These are phyloP conservation scores for Orbicella faveolata DNA, from an alignment of 64 coral and sea anemone species.

Conservation along the genomic window DNA sequence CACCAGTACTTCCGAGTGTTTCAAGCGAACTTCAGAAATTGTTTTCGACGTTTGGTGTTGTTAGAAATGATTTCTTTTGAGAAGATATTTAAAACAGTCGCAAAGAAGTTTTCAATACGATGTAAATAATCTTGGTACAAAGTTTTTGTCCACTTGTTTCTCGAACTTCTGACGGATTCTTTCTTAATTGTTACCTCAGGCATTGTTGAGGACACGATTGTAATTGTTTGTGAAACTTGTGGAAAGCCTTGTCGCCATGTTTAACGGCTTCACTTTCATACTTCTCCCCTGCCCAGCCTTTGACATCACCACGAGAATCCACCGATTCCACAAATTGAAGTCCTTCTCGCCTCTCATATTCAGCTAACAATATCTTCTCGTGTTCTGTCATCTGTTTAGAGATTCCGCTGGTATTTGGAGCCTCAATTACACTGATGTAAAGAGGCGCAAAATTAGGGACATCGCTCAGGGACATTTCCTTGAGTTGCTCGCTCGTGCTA, in stretches of 20 bases:
- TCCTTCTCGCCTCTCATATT: slow-evolving; percentile 70
- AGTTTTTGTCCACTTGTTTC: too few relatives aligned
- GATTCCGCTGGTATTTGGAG: neutral
- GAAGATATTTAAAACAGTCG: too few relatives aligned
- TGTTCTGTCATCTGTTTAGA: slow-evolving; percentile 45
- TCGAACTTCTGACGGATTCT: too few relatives aligned
- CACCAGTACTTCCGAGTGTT: too few relatives aligned
- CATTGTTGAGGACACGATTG: slow-evolving; percentile 73
- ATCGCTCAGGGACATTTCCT: neutral
- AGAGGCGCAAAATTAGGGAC: slow-evolving; percentile 34
- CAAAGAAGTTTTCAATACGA: too few relatives aligned
- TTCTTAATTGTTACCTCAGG: slow-evolving; percentile 53
- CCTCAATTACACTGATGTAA: slow-evolving; percentile 80
- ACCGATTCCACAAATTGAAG: slow-evolving; percentile 21
- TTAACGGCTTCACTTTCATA: slow-evolving; percentile 68
- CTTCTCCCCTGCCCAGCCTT: slow-evolving; percentile 2
- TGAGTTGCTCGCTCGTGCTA: neutral
- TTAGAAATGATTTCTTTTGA: too few relatives aligned
- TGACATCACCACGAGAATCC: neutral
- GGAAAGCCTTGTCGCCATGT: slow-evolving; percentile 73
- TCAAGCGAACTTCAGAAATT: too few relatives aligned
- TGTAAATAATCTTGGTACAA: too few relatives aligned
- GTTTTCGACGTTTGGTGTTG: too few relatives aligned
- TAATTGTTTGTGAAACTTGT: slow-evolving; percentile 76
- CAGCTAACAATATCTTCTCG: slow-evolving; percentile 55